Evolutionary conservation across 2,113 vertebrate genomes (phyloP).

Genomic region (Pedetes capensis): DNA sequence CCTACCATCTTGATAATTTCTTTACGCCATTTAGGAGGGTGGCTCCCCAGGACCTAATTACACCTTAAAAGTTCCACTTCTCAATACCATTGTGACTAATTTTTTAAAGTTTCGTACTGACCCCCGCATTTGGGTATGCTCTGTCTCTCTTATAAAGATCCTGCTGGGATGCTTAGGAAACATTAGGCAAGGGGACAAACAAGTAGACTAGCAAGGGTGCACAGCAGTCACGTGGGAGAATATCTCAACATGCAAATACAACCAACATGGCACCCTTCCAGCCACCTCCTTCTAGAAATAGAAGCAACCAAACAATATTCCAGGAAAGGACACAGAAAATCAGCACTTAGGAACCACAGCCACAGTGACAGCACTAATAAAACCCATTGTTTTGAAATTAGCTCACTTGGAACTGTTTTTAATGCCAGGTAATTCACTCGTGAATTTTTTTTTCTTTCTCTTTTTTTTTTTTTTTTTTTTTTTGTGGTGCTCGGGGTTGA

Average conservation of each 20-base stretch:
- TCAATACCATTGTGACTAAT: background rate
- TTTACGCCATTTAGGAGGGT: background rate
- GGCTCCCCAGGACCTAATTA: background rate
- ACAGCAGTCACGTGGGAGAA: background rate
- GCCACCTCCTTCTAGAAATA: background rate
- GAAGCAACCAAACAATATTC: background rate
- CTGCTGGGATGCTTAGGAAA: background rate
- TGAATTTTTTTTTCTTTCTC: background rate
- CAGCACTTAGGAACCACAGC: background rate
- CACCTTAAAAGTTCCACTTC: background rate
- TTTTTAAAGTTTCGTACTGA: too few species aligned
- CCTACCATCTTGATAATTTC: background rate
- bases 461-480: too few species aligned
- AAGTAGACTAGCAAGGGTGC: background rate
- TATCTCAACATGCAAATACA: background rate
- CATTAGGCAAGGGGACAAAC: background rate
- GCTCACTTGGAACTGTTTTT: background rate
- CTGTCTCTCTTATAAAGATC: background rate
- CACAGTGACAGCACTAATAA: background rate
- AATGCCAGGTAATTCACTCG: background rate
- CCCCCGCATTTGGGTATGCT: accelerated
- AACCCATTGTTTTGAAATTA: background rate
- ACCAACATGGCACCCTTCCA: background rate
- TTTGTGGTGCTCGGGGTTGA: too few species aligned
- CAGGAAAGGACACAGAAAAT: background rate